Evolutionary conservation across 2,113 vertebrate genomes (phyloP).

Genomic region (Paracanthobrama guichenoti): DNA sequence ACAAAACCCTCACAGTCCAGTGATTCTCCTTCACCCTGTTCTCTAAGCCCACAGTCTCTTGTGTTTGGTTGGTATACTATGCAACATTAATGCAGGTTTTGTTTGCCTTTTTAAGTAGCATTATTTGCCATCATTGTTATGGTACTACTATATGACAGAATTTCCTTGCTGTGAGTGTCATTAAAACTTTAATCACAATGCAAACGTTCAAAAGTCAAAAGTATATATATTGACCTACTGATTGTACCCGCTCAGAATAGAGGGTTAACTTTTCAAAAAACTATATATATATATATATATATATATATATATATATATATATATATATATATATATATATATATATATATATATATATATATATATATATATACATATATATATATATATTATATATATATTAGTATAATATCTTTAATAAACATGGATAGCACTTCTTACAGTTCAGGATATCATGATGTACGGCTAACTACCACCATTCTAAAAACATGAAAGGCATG

Average conservation of each 20-base stretch:
- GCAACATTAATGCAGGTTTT: conserved; percentile 23
- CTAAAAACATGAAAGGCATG: background rate
- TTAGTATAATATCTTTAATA: background rate
- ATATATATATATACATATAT: too few relatives aligned
- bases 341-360: too few relatives aligned
- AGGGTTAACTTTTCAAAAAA: too few relatives aligned
- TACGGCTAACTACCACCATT: background rate
- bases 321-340: too few relatives aligned
- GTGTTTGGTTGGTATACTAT: conserved; percentile 3
- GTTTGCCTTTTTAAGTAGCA: background rate
- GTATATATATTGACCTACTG: background rate
- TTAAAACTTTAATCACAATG: background rate
- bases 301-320: too few relatives aligned
- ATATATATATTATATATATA: too few relatives aligned
- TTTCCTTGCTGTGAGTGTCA: background rate
- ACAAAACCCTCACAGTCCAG: conserved; percentile 19
- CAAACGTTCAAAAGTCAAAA: background rate
- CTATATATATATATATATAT: too few relatives aligned
- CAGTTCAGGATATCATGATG: background rate
- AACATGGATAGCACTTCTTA: background rate
- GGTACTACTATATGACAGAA: background rate
- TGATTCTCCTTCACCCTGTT: conserved; percentile 11
- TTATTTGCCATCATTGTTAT: background rate
- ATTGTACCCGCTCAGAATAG: background rate
- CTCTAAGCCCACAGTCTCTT: background rate